phyloP scores from a whole-genome alignment of 2,888 invertebrate species.

The Pecten maximus region DNA sequence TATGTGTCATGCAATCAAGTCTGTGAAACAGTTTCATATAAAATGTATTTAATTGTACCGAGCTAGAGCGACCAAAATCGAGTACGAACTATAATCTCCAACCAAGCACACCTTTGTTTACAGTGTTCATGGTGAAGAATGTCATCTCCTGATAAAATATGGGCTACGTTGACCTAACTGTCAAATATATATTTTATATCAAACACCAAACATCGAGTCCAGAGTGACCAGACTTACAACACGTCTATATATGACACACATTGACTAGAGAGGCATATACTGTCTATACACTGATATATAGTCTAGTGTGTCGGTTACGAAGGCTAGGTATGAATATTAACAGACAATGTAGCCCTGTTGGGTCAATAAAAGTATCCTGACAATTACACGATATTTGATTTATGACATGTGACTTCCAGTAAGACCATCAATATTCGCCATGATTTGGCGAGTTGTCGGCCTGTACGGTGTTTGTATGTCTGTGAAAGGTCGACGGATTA shows the following conservation, averaged over 20 bases:
- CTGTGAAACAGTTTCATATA: too few relatives aligned
- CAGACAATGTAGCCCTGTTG: background rate
- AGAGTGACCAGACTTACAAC: background rate
- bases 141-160: too few relatives aligned
- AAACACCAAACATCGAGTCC: background rate
- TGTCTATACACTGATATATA: background rate
- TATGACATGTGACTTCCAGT: background rate
- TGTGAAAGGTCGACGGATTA: background rate
- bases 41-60: too few relatives aligned
- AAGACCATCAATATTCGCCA: background rate
- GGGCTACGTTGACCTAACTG: too few relatives aligned
- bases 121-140: too few relatives aligned
- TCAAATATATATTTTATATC: background rate
- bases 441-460: background rate
- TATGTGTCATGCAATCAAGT: too few relatives aligned
- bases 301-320: background rate
- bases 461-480: background rate
- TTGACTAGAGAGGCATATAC: background rate
- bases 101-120: too few relatives aligned
- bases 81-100: too few relatives aligned
- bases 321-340: background rate
- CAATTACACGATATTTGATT: background rate
- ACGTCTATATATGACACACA: background rate
- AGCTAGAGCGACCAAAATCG: too few relatives aligned
- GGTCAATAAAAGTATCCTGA: background rate